These are phyloP conservation scores for Alouatta palliata DNA, from an alignment of 2,113 vertebrate species.

Conservation along the genomic window DNA sequence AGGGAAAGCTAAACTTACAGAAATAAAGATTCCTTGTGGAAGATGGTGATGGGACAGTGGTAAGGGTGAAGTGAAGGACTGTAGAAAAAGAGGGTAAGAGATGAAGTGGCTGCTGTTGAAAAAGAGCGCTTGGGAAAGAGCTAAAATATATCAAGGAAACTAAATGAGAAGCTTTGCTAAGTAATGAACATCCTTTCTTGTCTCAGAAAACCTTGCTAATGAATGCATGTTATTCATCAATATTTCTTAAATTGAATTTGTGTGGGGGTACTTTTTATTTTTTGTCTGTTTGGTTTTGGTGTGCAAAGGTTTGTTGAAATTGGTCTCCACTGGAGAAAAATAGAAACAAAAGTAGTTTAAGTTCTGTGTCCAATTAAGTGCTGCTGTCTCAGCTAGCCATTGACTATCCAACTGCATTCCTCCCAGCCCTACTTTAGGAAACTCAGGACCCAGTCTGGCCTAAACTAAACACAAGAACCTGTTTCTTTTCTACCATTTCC, in stretches of 20 bases:
- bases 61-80: neutral
- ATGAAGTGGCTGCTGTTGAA: neutral
- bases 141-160: neutral
- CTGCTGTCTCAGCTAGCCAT: accelerated
- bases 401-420: neutral
- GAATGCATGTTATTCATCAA: neutral
- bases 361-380: neutral
- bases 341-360: neutral
- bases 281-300: neutral
- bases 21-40: neutral
- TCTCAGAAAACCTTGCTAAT: neutral
- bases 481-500: neutral
- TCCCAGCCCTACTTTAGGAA: accelerated
- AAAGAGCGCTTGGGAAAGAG: neutral
- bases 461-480: neutral
- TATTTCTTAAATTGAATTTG: neutral
- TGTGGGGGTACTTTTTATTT: neutral
- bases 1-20: neutral
- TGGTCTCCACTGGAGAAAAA: neutral
- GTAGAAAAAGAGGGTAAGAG: neutral
- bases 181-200: neutral
- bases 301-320: neutral
- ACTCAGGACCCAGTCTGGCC: neutral
- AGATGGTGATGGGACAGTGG: neutral
- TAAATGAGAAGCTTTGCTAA: neutral